Evolutionary conservation across 2,113 vertebrate species (phyloP), one percentile per base, ranked within the genome.

Genomic region (Gallinago jamesoni): DNA sequence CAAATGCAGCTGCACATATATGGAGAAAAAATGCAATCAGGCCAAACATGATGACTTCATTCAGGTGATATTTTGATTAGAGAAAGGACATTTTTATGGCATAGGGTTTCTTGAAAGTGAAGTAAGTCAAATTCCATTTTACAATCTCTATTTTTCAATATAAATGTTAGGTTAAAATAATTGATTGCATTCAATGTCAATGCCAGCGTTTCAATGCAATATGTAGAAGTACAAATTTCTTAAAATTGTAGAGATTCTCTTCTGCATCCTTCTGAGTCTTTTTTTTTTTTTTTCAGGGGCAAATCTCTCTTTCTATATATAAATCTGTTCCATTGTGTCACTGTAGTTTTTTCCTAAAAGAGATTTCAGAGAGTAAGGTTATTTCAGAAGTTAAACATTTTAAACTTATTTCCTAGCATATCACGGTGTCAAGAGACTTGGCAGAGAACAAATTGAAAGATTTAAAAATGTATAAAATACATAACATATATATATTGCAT

Each of bases 1-100:
- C 97, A 98, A 98, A 98, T 98, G 98, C 98, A 98, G 98, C 98
- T 98, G 98, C 98, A 98, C 98, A 98, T 98, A 98, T 98, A 98
- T 98, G 98, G 97, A 96, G 96, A 97, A 97, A 97, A 98, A 98
- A 98, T 98, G 98, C 98, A 98, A 98, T 98, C 98, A 98, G 97
- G 90, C 98, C 98, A 98, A 98, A 98, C 97, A 97, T 98, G 98
- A 98, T 98, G 98, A 98, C 98, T 98, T 98, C 98, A 98, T 98
- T 98, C 98, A 98, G 98, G 98, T 98, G 98, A 98, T 98, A 98
- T 98, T 98, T 98, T 98, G 97, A 98, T 98, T 98, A 98, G 92
- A 92, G 95, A 98, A 98, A 98, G 97, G 98, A 98, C 97, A 97
- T 98, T 97, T 98, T 98, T 97, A 97, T 98, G 97, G 97, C 97